phyloP scores from a whole-genome alignment of 2,888 invertebrate genomes.

The Notodonta dromedarius region DNA sequence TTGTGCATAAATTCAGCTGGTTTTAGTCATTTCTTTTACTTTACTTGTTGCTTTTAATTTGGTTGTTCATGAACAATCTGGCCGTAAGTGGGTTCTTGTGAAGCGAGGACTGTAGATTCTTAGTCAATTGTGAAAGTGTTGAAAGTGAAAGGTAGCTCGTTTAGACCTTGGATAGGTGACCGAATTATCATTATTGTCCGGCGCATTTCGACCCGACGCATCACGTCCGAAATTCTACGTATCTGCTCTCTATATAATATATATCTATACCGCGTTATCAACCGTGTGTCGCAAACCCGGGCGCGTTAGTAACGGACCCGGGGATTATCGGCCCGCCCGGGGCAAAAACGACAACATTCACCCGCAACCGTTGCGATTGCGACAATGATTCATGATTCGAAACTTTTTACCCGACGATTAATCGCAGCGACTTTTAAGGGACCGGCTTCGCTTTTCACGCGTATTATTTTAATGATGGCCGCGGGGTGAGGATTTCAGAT shows the following conservation, averaged over 20 bases:
- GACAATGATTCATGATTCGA: constrained; percentile 80
- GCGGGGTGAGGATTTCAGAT: constrained; percentile 25
- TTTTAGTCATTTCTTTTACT: too few species aligned
- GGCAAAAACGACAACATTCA: constrained; percentile 71
- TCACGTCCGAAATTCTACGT: background rate
- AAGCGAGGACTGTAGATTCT: too few species aligned
- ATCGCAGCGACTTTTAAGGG: constrained; percentile 65
- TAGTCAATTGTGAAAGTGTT: too few species aligned
- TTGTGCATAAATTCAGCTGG: too few species aligned
- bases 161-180: too few species aligned
- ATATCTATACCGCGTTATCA: constrained; percentile 38
- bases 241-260: background rate
- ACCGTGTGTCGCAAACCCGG: constrained; percentile 62
- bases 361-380: constrained; percentile 73
- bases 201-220: background rate
- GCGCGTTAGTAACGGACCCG: constrained; percentile 67
- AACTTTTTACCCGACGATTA: constrained; percentile 76
- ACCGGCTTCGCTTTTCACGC: constrained; percentile 40
- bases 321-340: constrained; percentile 56
- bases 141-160: too few species aligned
- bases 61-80: too few species aligned
- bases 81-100: too few species aligned
- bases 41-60: too few species aligned
- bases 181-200: too few species aligned
- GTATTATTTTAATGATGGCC: constrained; percentile 44